Evolutionary conservation across 2,888 invertebrate genomes (phyloP).

Genomic region (Lasioglossum zephyrum): DNA sequence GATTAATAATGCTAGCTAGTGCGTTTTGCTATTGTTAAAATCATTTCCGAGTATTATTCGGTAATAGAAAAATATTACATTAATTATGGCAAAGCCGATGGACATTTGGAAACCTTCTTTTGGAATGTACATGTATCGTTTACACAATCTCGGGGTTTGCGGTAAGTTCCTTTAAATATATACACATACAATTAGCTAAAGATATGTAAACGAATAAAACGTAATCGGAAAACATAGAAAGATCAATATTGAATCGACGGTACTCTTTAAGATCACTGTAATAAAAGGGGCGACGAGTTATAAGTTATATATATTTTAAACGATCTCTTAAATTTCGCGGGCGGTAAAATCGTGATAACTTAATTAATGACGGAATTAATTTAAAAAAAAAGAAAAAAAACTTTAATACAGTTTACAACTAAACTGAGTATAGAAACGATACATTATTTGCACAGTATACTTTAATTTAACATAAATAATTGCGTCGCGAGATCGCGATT

Average conservation of each 20-base stretch:
- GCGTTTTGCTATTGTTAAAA: constrained; percentile 17
- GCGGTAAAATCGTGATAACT: constrained; percentile 21
- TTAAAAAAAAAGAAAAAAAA: constrained; percentile 7
- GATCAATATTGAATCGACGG: not conserved
- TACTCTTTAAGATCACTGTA: not conserved
- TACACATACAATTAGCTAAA: constrained; percentile 34
- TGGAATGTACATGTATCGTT: constrained; percentile 31
- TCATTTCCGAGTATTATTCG: not conserved
- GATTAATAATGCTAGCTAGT: not conserved
- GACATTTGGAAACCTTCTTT: constrained; percentile 21
- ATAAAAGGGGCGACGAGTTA: not conserved
- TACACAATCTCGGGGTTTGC: constrained; percentile 37
- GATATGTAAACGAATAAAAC: constrained; percentile 7
- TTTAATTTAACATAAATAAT: constrained; percentile 42
- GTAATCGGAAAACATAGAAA: not conserved
- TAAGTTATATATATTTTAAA: not conserved
- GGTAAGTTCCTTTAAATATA: constrained; percentile 17
- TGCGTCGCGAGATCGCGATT: constrained; percentile 5
- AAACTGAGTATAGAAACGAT: constrained; percentile 18
- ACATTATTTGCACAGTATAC: constrained; percentile 31
- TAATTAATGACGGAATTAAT: constrained; percentile 11
- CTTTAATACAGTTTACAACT: constrained; percentile 33
- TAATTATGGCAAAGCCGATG: constrained; percentile 27
- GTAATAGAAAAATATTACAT: constrained; percentile 51
- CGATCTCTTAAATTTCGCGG: not conserved